Conservation (phyloP, 2,888 invertebrate species). For the Drosophila seclusa region DNA sequence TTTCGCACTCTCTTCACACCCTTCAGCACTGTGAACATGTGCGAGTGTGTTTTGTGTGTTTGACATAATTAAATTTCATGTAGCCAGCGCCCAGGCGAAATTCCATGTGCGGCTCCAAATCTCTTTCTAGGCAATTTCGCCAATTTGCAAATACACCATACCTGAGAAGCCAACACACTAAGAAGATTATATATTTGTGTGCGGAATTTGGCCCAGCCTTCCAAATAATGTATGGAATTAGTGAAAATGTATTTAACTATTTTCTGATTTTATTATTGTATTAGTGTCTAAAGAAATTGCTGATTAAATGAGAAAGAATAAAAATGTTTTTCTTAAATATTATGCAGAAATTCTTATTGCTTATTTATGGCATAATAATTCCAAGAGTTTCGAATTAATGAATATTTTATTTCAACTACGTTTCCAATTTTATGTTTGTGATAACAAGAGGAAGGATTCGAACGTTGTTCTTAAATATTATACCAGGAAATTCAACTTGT, state of each 20-base stretch:
- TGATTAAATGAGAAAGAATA: neutral
- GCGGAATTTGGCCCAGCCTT: neutral
- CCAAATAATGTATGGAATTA: conserved; percentile 5
- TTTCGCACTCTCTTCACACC: conserved; percentile 41
- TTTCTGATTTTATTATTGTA: neutral
- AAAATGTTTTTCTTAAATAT: neutral
- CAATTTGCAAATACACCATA: conserved; percentile 33
- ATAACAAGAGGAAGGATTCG: neutral
- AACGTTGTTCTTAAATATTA: neutral
- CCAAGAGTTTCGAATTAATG: neutral
- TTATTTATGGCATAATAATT: neutral
- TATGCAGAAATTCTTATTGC: neutral
- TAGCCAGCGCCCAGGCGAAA: conserved; percentile 43
- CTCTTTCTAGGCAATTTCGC: conserved; percentile 32
- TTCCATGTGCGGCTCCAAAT: conserved; percentile 43
- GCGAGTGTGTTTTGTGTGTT: conserved; percentile 44
- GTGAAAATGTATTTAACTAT: neutral
- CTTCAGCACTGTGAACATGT: neutral
- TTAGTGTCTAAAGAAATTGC: neutral
- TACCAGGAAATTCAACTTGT: neutral
- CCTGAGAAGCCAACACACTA: conserved; percentile 3
- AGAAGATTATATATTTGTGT: neutral
- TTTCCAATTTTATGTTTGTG: neutral
- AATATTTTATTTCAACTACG: neutral
- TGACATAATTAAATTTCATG: conserved; percentile 75